Percentiles rank a stretch among this genome's conserved stretches.
Conservation (phyloP, 2,113 vertebrate genomes). For the Maccullochella peelii region DNA sequence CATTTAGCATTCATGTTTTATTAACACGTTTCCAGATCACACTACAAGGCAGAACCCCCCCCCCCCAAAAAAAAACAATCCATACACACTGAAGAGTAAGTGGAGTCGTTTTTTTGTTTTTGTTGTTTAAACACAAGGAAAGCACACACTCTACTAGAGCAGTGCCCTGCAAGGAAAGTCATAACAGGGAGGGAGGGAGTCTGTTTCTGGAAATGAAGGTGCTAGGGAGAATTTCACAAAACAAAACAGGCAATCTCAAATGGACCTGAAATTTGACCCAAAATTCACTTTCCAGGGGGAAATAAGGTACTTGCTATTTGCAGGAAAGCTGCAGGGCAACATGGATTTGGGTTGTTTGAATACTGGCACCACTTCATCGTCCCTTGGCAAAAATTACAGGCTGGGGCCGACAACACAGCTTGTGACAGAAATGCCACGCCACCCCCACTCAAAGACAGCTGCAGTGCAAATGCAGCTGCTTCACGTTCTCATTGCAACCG, state of each 20-base stretch:
- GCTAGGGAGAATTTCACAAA: background rate
- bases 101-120: background rate
- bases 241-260: background rate
- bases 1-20: background rate
- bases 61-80: background rate
- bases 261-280: background rate
- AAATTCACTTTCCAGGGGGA: background rate
- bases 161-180: background rate
- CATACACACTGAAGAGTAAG: background rate
- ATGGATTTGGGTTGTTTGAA: background rate
- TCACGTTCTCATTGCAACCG: slow-evolving; percentile 58
- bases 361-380: background rate
- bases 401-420: background rate
- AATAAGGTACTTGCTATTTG: background rate
- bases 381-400: background rate
- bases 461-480: slow-evolving; percentile 56
- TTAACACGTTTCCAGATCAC: too few relatives aligned
- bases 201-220: background rate
- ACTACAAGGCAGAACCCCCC: background rate
- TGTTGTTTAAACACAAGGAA: too few relatives aligned
- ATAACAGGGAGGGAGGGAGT: background rate
- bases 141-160: background rate
- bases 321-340: background rate
- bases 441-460: slow-evolving; percentile 46
- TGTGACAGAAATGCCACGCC: background rate